Base-by-base conservation (phyloP, 2,113 vertebrate species). In the Alexandromys fortis region DNA sequence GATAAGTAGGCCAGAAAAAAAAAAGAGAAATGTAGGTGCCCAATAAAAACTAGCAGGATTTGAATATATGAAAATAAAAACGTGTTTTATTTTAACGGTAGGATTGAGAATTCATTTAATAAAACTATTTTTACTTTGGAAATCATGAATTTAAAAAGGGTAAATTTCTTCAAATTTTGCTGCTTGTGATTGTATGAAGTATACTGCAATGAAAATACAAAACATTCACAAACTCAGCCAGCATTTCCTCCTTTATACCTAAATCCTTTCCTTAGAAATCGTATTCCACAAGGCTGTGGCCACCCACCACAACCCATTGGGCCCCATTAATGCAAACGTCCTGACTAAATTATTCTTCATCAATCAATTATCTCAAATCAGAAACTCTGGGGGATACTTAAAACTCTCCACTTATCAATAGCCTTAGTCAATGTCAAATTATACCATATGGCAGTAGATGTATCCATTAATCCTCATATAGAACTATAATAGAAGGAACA, bases 391-490 rank as follows among this genome's bases (percentile, higher is more conserved):
- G 82, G 77, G 85, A 92, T 38, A 95, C 92, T 95, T 94, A 87
- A 93, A 96, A 85, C 92, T 96, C 88, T 92, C 88, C 70, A 58
- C 92, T 96, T 97, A 95, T 96, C 92, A 95, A 95, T 91, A 97
- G 92, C 86, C 95, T 94, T 89, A 94, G 82, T 96, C 88, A 95
- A 87, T 96, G 94, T 96, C 91, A 97, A 97, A 96, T 97, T 96
- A 95, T 77, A 88, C 94, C 96, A 97, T 97, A 95, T 97, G 96
- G 96, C 76, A 90, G 75, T 95, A 96, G 97, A 96, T 97, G 87
- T 93, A 82, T 95, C 96, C 95, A 97, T 97, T 98, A 97, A 97
- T 97, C 96, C 91, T 97, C 89, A 97, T 95, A 96, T 85, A 95
- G 82, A 30, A 95, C 93, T 91, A 89, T 97, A 93, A 95, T 93